Evolutionary conservation across 2,888 invertebrate genomes (phyloP).

Genomic region (Protonemura montana): DNA sequence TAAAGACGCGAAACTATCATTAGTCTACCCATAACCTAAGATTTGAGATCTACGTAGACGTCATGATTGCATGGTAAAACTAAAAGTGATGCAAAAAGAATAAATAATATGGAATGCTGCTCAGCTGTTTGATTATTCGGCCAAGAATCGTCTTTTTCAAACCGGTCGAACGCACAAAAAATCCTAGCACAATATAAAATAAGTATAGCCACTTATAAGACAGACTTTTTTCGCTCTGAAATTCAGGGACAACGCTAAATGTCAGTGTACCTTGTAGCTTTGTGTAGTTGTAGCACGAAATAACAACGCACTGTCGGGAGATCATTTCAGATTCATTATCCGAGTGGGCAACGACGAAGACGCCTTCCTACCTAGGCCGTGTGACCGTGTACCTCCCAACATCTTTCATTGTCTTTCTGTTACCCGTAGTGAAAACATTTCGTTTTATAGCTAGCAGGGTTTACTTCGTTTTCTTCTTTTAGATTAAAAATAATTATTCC

Average conservation of each 20-base stretch:
- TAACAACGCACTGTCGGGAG: not conserved
- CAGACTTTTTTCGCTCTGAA: not conserved
- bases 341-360: not conserved
- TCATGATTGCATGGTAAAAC: not conserved
- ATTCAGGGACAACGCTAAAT: not conserved
- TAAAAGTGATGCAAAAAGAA: not conserved
- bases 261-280: not conserved
- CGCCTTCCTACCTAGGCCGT: not conserved
- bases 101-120: slow-evolving; percentile 7
- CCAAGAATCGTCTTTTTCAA: not conserved
- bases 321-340: not conserved
- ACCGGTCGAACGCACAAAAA: not conserved
- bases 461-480: not conserved
- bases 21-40: not conserved
- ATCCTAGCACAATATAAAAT: not conserved
- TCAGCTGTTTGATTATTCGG: not conserved
- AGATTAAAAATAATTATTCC: slow-evolving; percentile 3
- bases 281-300: not conserved
- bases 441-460: not conserved
- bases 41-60: not conserved
- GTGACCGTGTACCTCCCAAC: not conserved
- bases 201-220: not conserved
- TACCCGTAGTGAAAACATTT: not conserved
- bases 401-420: not conserved
- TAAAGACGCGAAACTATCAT: not conserved